Conservation (phyloP, 1,140 invertebrate species). For the Rhyzopertha dominica region DNA sequence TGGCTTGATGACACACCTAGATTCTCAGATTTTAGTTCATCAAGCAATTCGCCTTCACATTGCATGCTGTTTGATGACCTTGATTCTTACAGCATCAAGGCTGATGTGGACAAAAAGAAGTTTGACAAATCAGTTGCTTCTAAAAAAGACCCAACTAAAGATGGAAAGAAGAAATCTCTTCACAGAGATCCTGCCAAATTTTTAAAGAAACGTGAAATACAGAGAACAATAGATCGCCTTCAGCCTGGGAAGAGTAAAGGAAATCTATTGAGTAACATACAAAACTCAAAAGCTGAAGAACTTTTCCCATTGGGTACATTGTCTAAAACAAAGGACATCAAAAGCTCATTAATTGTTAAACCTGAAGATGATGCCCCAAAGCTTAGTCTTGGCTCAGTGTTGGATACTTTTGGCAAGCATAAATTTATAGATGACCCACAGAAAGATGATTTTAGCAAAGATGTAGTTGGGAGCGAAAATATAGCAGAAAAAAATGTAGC, state of each 20-base stretch:
- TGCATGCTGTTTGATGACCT: slow-evolving; percentile 50
- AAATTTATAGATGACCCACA: slow-evolving; percentile 53
- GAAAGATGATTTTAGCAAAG: slow-evolving; percentile 44
- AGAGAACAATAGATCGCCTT: slow-evolving; percentile 73
- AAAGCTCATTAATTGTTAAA: slow-evolving; percentile 52
- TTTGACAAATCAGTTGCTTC: slow-evolving; percentile 31
- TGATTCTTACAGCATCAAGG: slow-evolving; percentile 44
- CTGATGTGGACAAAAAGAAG: slow-evolving; percentile 43
- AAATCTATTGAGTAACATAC: slow-evolving; percentile 62
- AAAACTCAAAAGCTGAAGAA: slow-evolving; percentile 52
- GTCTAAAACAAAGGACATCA: slow-evolving; percentile 51
- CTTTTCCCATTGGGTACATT: slow-evolving; percentile 42
- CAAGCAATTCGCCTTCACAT: slow-evolving; percentile 64
- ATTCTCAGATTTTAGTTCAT: slow-evolving; percentile 65
- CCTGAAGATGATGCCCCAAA: slow-evolving; percentile 64
- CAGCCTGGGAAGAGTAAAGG: slow-evolving; percentile 82
- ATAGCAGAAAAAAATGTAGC: slow-evolving; percentile 30
- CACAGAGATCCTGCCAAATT: slow-evolving; percentile 44
- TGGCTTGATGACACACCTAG: slow-evolving; percentile 80
- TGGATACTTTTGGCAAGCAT: slow-evolving; percentile 60
- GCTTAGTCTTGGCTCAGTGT: slow-evolving; percentile 72
- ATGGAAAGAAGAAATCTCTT: slow-evolving; percentile 37
- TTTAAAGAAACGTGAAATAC: slow-evolving; percentile 65
- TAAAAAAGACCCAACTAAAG: slow-evolving; percentile 33
- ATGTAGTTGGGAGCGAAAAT: slow-evolving; percentile 29